phyloP scores from a whole-genome alignment of 2,113 vertebrate species.

The Cnemophilus loriae region DNA sequence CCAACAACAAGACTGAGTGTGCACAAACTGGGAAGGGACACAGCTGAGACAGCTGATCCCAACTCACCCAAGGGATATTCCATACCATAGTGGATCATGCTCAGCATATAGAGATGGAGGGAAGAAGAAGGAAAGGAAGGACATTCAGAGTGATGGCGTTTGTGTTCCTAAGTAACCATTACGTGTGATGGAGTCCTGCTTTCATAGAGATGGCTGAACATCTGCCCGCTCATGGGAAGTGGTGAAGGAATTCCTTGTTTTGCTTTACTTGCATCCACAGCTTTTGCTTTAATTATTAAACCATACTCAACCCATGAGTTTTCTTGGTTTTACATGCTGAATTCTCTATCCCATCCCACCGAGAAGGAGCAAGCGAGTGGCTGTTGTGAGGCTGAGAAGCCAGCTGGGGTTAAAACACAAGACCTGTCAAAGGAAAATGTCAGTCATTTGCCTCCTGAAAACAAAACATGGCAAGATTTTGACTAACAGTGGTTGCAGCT shows the following conservation, averaged over 20 bases:
- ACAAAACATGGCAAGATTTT: background rate
- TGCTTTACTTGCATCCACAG: background rate
- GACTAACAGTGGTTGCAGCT: background rate
- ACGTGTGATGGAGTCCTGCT: background rate
- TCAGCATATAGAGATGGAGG: background rate
- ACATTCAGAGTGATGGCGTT: rapidly evolving
- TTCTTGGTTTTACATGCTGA: background rate
- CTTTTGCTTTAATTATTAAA: background rate
- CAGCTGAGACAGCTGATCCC: background rate
- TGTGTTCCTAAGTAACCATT: background rate
- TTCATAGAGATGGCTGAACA: background rate
- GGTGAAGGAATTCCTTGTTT: background rate
- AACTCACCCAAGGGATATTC: background rate
- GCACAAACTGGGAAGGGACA: background rate
- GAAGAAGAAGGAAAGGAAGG: background rate
- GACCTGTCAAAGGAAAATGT: background rate
- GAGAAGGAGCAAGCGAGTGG: rapidly evolving
- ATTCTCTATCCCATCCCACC: background rate
- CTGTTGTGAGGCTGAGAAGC: background rate
- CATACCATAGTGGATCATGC: background rate
- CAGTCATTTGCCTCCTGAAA: background rate
- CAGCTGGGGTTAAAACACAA: background rate
- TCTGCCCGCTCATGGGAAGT: background rate
- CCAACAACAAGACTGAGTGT: too few relatives aligned
- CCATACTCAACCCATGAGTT: background rate